Conservation (phyloP, 2,888 invertebrate species). For the Podotricha telesiphe region DNA sequence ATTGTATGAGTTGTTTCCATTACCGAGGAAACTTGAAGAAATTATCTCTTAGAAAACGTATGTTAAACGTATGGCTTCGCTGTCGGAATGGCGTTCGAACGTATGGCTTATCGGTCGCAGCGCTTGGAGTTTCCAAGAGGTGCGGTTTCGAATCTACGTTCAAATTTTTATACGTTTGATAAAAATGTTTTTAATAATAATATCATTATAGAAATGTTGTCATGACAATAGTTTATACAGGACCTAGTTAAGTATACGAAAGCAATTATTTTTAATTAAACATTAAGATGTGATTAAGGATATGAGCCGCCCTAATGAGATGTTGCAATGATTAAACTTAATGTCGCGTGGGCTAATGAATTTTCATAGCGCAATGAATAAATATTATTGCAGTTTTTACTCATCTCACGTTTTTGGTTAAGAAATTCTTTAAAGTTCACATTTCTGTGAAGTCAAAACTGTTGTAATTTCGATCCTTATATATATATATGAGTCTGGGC, state of each 20-base stretch:
- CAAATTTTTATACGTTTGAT: too few relatives aligned
- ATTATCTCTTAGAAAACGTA: too few relatives aligned
- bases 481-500: too few relatives aligned
- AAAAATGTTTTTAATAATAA: neutral
- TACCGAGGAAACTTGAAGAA: too few relatives aligned
- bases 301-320: neutral
- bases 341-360: neutral
- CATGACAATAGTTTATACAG: neutral
- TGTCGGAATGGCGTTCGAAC: too few relatives aligned
- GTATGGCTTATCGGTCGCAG: too few relatives aligned
- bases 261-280: neutral
- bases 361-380: neutral
- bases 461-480: neutral
- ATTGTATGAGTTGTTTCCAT: too few relatives aligned
- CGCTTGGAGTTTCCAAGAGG: too few relatives aligned
- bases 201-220: neutral
- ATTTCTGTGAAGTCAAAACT: neutral
- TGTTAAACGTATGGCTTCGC: too few relatives aligned
- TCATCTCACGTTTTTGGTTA: neutral
- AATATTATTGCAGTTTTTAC: neutral
- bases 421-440: neutral
- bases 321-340: neutral
- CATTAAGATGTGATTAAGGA: neutral
- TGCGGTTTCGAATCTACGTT: too few relatives aligned
- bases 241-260: neutral